Base-by-base conservation (phyloP, 2,113 vertebrate species). In the Amphiprion ocellaris region DNA sequence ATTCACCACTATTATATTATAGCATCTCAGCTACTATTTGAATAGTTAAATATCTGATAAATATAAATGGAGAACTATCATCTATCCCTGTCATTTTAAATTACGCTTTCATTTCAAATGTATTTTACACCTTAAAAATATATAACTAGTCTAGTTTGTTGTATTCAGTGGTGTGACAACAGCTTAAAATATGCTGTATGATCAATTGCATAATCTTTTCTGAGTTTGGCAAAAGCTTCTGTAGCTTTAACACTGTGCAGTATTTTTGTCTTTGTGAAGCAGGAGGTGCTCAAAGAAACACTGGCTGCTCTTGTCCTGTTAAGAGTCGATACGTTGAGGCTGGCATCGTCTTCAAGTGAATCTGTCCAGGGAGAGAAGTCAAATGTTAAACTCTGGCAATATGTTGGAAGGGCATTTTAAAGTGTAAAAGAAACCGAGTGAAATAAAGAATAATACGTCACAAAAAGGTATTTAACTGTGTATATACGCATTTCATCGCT, bases 261-360 rank as follows among this genome's bases (percentile, higher is more conserved):
- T 56, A 55, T 24, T 17, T 77, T 77, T 69, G 28, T 74, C 62
- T 10, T 50, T 16, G n/a, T 53, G 21, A 41, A 61, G 39, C 61
- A 81, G 64, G 53, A 70, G 26, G 58, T 4, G 61, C 10, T 91
- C 95, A 99, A 73, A 99, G 94, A 87, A 96, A 99, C 47, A 97
- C 54, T 0, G 98, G 98, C 83, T 97, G 97, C 77, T 99, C 98
- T 85, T 99, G 97, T 84, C 98, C 98, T 0, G 98, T 99, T 84
- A 99, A 87, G 16, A 99, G 91, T 10, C 96, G 96, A 90, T 98
- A 99, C 0, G 98, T 99, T 21, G 98, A 97, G 0, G 96, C 96
- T 0, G 97, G 98, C 98, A 99, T 99, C 0, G 96, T 99, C 95
- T 99, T 99, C 93, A 99, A 94, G 84, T 97, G 97, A 47, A 99